Evolutionary conservation across 2,888 invertebrate species (phyloP).

Genomic region (Torymus tubicola): DNA sequence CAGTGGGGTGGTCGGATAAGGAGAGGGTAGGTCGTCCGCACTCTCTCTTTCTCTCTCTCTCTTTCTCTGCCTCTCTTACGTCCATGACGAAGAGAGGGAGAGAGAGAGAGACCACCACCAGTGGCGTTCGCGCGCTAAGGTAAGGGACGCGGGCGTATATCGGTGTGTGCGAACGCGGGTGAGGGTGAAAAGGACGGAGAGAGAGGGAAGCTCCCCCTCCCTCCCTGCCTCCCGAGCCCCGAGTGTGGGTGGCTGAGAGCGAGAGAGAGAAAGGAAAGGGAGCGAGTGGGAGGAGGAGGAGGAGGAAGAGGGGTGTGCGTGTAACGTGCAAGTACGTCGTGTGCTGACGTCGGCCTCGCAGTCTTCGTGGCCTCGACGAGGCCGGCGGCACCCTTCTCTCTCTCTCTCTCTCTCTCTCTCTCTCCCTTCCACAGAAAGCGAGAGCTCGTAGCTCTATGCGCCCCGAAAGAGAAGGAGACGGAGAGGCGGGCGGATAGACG

Average conservation of each 20-base stretch:
- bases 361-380: conserved; percentile 23
- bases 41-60: not conserved
- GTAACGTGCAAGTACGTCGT: conserved; percentile 22
- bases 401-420: too few relatives aligned
- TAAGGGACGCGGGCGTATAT: too few relatives aligned
- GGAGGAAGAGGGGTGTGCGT: too few relatives aligned
- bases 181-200: conserved; percentile 6
- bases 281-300: conserved; percentile 17
- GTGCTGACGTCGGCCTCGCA: conserved; percentile 51
- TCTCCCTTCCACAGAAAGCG: too few relatives aligned
- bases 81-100: too few relatives aligned
- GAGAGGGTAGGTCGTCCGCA: conserved; percentile 59
- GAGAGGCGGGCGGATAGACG: not conserved
- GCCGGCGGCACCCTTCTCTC: conserved; percentile 43
- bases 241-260: conserved; percentile 17
- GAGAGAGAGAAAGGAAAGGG: conserved; percentile 33
- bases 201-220: not conserved
- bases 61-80: too few relatives aligned
- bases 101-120: conserved; percentile 8
- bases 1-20: conserved; percentile 55
- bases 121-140: conserved; percentile 7
- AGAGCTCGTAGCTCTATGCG: too few relatives aligned
- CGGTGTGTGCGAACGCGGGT: not conserved
- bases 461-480: conserved; percentile 1
- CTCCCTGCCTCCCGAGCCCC: conserved; percentile 7